Evolutionary conservation across 1,140 invertebrate genomes (phyloP), one percentile per base, ranked within the genome.

Genomic region (Eufriesea mexicana): DNA sequence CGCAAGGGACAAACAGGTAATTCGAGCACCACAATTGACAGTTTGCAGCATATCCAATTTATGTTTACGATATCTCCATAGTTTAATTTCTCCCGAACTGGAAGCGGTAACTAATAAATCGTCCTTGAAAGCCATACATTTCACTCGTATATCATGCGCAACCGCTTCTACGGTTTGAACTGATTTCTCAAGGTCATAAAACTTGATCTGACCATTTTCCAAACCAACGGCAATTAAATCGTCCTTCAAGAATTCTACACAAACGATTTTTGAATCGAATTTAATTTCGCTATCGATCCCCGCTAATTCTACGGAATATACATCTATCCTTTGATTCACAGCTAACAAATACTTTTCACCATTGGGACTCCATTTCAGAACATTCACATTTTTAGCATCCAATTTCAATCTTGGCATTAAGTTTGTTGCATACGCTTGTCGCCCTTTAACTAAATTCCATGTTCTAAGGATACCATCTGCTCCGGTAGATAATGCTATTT

Each of bases 361-460:
- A 88, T 95, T 94, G 18, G 96, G 96, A 73, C 95, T 96, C 95
- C 96, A 97, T 79, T 95, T 79, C 92, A 96, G 89, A 92, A 96
- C 83, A 92, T 95, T 87, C 91, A 96, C 89, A 93, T 90, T 89
- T 90, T 94, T 93, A 90, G 95, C 91, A 89, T 95, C 87, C 1
- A 86, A 49, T 91, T 94, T 93, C 93, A 95, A 91, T 90, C 96
- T 96, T 67, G 95, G 96, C 28, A 95, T 94, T 42, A 99, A 93
- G 93, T 99, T 99, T 5, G 97, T 98, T 2, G 97, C 96, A 92
- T 97, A 99, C 6, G 98, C 98, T 90, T 96, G 96, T 86, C 98
- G 95, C 0, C 98, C 98, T 94, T 98, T 99, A 0, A 99, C 95
- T 79, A 99, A 94, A 95, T 99, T 99, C 98, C 98, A 99, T 2